Percentiles rank a stretch among this genome's conserved stretches.
phyloP scores from a whole-genome alignment of 92 coral and sea anemone genomes.

The Anthopleura xanthogrammica region DNA sequence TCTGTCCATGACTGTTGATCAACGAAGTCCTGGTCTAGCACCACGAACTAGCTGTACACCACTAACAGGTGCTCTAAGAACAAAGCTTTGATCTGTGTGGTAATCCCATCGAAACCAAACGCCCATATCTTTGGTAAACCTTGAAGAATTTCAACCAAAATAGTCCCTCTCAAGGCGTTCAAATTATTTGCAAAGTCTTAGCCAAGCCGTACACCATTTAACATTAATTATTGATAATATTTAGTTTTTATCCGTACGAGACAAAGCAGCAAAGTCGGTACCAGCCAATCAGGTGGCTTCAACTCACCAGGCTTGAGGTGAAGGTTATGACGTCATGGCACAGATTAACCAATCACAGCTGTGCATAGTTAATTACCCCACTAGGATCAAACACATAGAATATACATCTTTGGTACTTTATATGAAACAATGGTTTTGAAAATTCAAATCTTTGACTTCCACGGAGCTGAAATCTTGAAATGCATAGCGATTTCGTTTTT shows the following conservation, averaged over 20 bases:
- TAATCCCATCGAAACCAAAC: not conserved
- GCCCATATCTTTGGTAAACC: constrained; percentile 1
- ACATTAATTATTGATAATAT: constrained; percentile 28
- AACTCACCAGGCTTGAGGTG: not conserved
- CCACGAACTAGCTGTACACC: not conserved
- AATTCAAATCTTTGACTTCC: not conserved
- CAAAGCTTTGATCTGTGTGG: not conserved
- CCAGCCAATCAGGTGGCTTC: constrained; percentile 28
- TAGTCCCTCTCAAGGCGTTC: not conserved
- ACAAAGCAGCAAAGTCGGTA: constrained; percentile 1
- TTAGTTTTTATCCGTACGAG: constrained; percentile 14
- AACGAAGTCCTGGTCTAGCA: not conserved
- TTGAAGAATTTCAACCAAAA: not conserved
- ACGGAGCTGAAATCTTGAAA: not conserved
- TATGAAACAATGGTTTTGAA: not conserved
- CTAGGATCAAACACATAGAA: not conserved
- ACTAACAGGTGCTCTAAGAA: not conserved
- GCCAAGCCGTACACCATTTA: constrained; percentile 6
- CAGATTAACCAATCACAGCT: constrained; percentile 10
- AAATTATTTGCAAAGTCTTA: not conserved
- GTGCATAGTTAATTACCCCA: not conserved
- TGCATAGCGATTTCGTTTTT: not conserved
- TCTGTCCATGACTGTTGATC: not conserved
- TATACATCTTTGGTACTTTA: constrained; percentile 7
- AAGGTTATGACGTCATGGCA: constrained; percentile 5